Evolutionary conservation across 1,140 invertebrate genomes (phyloP).

Genomic region (Ylistrum balloti): DNA sequence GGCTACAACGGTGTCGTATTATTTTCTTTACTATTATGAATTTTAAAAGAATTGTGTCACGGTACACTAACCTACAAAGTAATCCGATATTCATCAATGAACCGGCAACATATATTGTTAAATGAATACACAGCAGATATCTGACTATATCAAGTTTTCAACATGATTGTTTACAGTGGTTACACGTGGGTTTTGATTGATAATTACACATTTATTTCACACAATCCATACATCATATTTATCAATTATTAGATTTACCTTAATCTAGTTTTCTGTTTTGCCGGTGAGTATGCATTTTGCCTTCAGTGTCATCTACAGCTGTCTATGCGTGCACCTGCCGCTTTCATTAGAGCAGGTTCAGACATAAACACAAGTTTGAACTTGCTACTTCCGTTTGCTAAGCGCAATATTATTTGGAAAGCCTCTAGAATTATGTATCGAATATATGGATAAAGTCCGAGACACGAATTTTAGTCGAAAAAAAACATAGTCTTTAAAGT

Average conservation of each 20-base stretch:
- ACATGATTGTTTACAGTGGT: constrained; percentile 38
- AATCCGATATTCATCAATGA: constrained; percentile 35
- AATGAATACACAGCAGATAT: constrained; percentile 27
- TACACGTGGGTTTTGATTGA: neutral
- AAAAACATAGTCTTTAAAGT: neutral
- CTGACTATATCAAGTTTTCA: neutral
- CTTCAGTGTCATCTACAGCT: neutral
- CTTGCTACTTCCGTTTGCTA: constrained; percentile 61
- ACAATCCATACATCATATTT: neutral
- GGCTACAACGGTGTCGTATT: constrained; percentile 1
- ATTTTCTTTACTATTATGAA: constrained; percentile 21
- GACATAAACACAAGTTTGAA: constrained; percentile 63
- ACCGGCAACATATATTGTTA: constrained; percentile 30
- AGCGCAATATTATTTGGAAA: constrained; percentile 27
- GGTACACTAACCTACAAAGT: neutral
- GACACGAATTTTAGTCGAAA: neutral
- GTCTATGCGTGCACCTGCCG: constrained; percentile 39
- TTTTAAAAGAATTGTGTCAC: constrained; percentile 40
- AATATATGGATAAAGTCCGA: neutral
- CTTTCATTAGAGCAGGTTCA: constrained; percentile 55
- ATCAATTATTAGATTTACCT: neutral
- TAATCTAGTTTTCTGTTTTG: neutral
- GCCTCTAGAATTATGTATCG: neutral
- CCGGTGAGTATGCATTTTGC: constrained; percentile 4
- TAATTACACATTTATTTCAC: neutral